These are phyloP conservation scores for Colaptes auratus DNA, from an alignment of 2,113 vertebrate species.

Conservation along the genomic window DNA sequence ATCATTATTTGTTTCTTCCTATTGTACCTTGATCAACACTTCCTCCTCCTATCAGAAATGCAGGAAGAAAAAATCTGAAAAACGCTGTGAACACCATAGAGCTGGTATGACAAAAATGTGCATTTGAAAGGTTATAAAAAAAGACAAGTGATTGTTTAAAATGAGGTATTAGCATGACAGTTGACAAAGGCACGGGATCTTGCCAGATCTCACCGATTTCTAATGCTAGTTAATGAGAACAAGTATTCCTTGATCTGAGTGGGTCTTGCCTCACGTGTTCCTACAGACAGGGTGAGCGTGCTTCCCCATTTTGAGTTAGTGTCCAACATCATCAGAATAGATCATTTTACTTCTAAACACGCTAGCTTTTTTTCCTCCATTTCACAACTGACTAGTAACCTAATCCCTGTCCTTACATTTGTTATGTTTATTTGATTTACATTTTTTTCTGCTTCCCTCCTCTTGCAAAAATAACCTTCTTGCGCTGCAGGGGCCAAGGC, in stretches of 20 bases:
- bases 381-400: not conserved
- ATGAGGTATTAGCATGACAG: conserved; percentile 58
- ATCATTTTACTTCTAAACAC: not conserved
- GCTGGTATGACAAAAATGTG: conserved; percentile 42
- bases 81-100: not conserved
- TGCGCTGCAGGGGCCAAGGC: not conserved
- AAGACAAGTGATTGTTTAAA: conserved; percentile 5
- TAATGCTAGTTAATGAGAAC: not conserved
- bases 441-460: not conserved
- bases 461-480: not conserved
- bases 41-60: conserved; percentile 3
- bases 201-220: not conserved
- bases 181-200: not conserved
- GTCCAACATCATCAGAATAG: not conserved
- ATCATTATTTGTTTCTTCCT: conserved; percentile 27
- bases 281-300: not conserved
- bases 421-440: not conserved
- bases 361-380: not conserved
- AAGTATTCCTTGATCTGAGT: not conserved
- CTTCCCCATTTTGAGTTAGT: not conserved
- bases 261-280: not conserved
- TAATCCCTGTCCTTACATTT: not conserved
- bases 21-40: not conserved
- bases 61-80: conserved; percentile 20
- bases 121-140: conserved; percentile 55